Base-by-base conservation (phyloP, 2,113 vertebrate species). In the Gymnogyps californianus region DNA sequence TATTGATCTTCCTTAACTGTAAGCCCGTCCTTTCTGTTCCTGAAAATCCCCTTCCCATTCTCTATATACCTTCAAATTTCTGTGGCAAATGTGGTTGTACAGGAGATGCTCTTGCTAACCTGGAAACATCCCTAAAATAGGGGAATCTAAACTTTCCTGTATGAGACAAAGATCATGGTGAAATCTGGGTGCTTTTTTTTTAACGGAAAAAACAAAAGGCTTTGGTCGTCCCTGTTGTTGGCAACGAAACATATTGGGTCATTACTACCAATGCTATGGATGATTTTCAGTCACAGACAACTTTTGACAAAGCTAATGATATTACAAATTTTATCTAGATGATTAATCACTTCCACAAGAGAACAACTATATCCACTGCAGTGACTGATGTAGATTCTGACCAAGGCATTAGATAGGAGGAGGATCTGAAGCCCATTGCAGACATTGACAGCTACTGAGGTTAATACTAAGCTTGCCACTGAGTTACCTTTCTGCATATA, bases 101-200 rank as follows among this genome's bases (percentile, higher is more conserved):
- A 65, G 62, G 28, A 71, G 26, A 42, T 42, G 12, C 25, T 76
- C 21, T 71, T 59, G 61, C 11, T 69, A 58, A 64, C 8, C 13
- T 69, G 32, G 16, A 82, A 72, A 66, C 17, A 42, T 7, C 19
- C 9, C 10, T 7, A 83, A 86, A 85, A 31, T 1, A 55, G 3
- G 1, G 2, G 13, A 55, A 32, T 59, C 9, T 47, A 62, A 71
- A 8, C 0, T 0, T 42, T 77, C 20, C 16, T 57, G 2, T 31
- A 17, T 13, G 29, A 83, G 21, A 70, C 4, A 79, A 67, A 52
- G 38, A 76, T 52, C 18, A 18, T 65, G 16, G 25, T 36, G 44
- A 79, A 90, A 89, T 32, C 10, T 46, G 34, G 5, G 9, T 6
- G 4, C 1, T 36, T 46, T 10, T 11, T 25, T 87, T 38, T n/a